These are phyloP conservation scores for Metopia argyrocephala DNA, from an alignment of 2,888 invertebrate species.

Conservation along the genomic window DNA sequence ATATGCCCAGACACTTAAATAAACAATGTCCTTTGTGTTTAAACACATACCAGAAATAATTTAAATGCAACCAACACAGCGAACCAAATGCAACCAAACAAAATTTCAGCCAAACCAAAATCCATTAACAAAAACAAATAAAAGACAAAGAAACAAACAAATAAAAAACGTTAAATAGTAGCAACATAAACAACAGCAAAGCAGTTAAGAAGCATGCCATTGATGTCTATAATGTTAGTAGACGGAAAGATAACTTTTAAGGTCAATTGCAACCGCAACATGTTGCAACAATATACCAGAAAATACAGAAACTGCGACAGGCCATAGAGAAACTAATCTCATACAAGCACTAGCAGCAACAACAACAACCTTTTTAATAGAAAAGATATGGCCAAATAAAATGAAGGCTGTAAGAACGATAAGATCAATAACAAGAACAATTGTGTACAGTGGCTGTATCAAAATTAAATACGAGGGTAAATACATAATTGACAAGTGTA, in stretches of 20 bases:
- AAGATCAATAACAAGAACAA: neutral
- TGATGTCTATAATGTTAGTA: neutral
- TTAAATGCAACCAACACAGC: conserved; percentile 47
- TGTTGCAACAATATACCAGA: conserved; percentile 46
- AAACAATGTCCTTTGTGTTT: conserved; percentile 30
- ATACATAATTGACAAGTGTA: too few relatives aligned
- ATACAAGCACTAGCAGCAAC: neutral
- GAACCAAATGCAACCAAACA: conserved; percentile 44
- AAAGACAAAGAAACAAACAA: neutral
- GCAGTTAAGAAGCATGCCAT: neutral
- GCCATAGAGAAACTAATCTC: neutral
- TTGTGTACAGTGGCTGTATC: neutral
- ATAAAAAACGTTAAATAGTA: neutral
- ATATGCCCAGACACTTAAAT: conserved; percentile 5
- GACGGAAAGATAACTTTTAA: conserved; percentile 29
- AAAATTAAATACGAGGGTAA: neutral
- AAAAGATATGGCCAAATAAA: neutral
- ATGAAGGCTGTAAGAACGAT: neutral
- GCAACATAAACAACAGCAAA: neutral
- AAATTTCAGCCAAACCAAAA: conserved; percentile 39
- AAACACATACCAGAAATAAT: conserved; percentile 51
- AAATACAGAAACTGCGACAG: neutral
- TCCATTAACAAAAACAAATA: neutral
- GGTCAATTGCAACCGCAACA: conserved; percentile 60
- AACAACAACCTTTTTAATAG: neutral